Percentiles rank a stretch among this genome's conserved stretches.
These are phyloP conservation scores for Rugalucina vietnamica DNA, from an alignment of 2,888 invertebrate species.

Conservation along the genomic window DNA sequence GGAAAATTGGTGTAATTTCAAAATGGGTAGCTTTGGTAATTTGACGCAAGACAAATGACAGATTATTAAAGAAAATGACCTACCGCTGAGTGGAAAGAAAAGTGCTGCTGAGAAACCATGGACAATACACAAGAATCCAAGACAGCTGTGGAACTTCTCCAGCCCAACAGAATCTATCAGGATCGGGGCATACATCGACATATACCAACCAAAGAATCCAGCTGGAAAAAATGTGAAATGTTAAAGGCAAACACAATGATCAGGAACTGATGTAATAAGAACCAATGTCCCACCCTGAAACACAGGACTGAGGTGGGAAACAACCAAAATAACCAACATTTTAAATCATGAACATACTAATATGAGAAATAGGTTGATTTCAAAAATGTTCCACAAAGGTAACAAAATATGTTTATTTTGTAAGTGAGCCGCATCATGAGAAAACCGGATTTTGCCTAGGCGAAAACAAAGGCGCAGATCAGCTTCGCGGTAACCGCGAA, in stretches of 20 bases:
- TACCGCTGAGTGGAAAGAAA: constrained; percentile 33
- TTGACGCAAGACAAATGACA: not conserved
- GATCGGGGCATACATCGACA: constrained; percentile 33
- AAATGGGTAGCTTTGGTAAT: too few relatives aligned
- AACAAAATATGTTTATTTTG: too few relatives aligned
- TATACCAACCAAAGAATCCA: constrained; percentile 23
- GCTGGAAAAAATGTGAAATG: constrained; percentile 3
- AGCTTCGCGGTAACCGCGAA: too few relatives aligned
- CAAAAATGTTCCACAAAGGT: not conserved
- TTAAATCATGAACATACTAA: not conserved
- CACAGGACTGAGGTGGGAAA: not conserved
- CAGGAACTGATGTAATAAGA: not conserved
- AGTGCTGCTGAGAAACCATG: constrained; percentile 30
- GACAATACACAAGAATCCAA: constrained; percentile 36
- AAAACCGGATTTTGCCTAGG: too few relatives aligned
- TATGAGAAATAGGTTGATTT: not conserved
- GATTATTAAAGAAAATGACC: not conserved
- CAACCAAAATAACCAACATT: not conserved
- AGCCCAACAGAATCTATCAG: constrained; percentile 32
- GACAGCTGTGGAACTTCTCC: constrained; percentile 30
- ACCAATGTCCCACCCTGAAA: not conserved
- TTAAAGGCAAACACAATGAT: not conserved
- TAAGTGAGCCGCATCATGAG: too few relatives aligned
- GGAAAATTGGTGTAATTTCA: too few relatives aligned
- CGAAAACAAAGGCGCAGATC: too few relatives aligned